Percentiles rank a stretch among this genome's conserved stretches.
Evolutionary conservation across 2,888 invertebrate species (phyloP).

Genomic region (Agrypnus murinus): DNA sequence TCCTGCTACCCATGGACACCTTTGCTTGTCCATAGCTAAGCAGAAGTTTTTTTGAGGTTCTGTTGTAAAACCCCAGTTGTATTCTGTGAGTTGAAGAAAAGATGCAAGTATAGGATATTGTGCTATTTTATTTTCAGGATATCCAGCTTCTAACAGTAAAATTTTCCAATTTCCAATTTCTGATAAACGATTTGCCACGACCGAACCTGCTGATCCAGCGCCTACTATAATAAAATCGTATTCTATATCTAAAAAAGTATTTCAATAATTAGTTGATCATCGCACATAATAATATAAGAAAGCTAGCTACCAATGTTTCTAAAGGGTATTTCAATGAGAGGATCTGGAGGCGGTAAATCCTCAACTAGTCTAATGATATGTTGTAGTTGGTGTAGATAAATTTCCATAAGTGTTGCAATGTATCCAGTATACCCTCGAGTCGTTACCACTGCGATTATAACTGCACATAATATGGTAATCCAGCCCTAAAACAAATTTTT

Average conservation of each 20-base stretch:
- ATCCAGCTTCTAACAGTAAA: slow-evolving; percentile 84
- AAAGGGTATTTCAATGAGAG: no score
- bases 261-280: no score
- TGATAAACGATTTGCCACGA: slow-evolving; percentile 83
- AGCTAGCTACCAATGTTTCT: no score
- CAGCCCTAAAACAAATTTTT: no score
- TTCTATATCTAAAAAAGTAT: slow-evolving; percentile 64
- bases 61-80: slow-evolving; percentile 27
- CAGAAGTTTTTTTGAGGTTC: slow-evolving; percentile 20
- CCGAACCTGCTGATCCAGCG: slow-evolving; percentile 86
- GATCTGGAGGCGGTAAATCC: no score
- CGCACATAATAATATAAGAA: no score
- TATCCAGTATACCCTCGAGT: no score
- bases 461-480: no score
- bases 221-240: slow-evolving; percentile 87
- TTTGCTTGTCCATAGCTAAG: slow-evolving; percentile 41
- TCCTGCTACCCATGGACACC: slow-evolving; percentile 72
- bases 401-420: no score
- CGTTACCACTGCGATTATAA: no score
- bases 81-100: slow-evolving; percentile 76
- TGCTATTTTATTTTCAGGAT: slow-evolving; percentile 85
- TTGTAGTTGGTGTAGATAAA: no score
- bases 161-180: slow-evolving; percentile 83
- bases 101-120: slow-evolving; percentile 85
- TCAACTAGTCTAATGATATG: no score